These are phyloP conservation scores for Cheilosia vernalis DNA, from an alignment of 2,888 invertebrate species.

Conservation along the genomic window DNA sequence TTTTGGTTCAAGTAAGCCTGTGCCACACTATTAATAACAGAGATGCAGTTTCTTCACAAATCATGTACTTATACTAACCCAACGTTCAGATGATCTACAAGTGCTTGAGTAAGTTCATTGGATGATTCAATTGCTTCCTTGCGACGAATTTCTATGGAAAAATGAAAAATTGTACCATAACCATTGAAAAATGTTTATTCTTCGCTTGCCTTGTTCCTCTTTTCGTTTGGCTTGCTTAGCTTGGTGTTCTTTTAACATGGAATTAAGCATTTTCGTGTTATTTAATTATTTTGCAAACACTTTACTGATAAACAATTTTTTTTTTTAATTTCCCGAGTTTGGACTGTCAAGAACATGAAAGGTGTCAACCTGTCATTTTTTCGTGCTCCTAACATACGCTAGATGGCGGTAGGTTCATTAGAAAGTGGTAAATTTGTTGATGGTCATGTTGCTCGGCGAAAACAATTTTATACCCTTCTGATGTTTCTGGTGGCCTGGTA, in stretches of 20 bases:
- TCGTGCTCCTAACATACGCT: neutral
- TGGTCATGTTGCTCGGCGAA: too few relatives aligned
- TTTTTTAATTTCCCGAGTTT: neutral
- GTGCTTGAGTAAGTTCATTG: slow-evolving; percentile 95
- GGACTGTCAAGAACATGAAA: slow-evolving; percentile 25
- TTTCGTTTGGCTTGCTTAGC: slow-evolving; percentile 90
- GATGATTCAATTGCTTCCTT: slow-evolving; percentile 97
- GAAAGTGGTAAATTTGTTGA: too few relatives aligned
- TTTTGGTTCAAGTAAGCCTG: slow-evolving; percentile 99
- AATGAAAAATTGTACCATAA: neutral
- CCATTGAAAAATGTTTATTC: neutral
- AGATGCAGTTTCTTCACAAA: neutral
- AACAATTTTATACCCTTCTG: too few relatives aligned
- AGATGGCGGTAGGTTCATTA: neutral
- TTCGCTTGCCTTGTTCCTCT: slow-evolving; percentile 89
- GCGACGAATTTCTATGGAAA: slow-evolving; percentile 91
- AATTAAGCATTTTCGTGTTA: slow-evolving; percentile 88
- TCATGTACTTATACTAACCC: slow-evolving; percentile 88
- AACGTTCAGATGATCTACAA: slow-evolving; percentile 98
- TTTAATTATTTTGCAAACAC: neutral
- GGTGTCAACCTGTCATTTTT: neutral
- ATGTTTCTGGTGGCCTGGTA: too few relatives aligned
- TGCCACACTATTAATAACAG: slow-evolving; percentile 87
- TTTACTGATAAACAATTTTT: slow-evolving; percentile 4
- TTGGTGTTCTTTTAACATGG: slow-evolving; percentile 94